Conservation (phyloP, 2,113 vertebrate genomes). For the Salvelinus namaycush region DNA sequence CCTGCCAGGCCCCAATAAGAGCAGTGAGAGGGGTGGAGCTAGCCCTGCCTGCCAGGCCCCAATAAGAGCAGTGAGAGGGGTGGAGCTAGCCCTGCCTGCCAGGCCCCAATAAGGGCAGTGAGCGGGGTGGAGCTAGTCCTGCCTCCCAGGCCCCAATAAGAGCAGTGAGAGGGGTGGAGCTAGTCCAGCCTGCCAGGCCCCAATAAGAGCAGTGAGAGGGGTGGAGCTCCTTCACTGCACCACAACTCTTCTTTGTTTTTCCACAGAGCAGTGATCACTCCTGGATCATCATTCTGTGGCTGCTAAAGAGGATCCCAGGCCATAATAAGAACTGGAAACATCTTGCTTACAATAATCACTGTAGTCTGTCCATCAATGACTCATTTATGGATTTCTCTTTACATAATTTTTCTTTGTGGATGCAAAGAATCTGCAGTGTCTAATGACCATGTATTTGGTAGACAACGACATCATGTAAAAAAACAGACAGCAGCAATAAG, state of each 20-base stretch:
- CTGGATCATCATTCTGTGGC: slow-evolving; percentile 19
- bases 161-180: too few species aligned
- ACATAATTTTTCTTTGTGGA: slow-evolving; percentile 31
- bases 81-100: too few species aligned
- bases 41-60: too few species aligned
- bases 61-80: too few species aligned
- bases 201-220: too few species aligned
- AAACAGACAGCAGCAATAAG: slow-evolving; percentile 1
- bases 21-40: too few species aligned
- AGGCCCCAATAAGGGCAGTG: too few species aligned
- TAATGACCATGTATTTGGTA: slow-evolving; percentile 34
- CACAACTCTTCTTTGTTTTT: slow-evolving; percentile 20
- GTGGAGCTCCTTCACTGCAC: slow-evolving; percentile 16
- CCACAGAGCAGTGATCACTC: slow-evolving; percentile 9
- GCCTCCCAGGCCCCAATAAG: too few species aligned
- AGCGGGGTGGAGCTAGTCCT: neutral
- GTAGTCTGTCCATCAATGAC: slow-evolving; percentile 50
- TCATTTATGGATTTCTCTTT: slow-evolving; percentile 19
- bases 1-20: too few species aligned
- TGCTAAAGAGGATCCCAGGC: slow-evolving; percentile 18
- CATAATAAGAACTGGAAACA: slow-evolving; percentile 61
- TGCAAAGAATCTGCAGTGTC: slow-evolving; percentile 47
- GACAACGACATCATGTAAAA: slow-evolving; percentile 2
- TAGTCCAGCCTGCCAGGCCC: neutral
- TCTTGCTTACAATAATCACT: slow-evolving; percentile 69